Conservation (phyloP, 2,113 vertebrate genomes). For the Cottus gobio region DNA sequence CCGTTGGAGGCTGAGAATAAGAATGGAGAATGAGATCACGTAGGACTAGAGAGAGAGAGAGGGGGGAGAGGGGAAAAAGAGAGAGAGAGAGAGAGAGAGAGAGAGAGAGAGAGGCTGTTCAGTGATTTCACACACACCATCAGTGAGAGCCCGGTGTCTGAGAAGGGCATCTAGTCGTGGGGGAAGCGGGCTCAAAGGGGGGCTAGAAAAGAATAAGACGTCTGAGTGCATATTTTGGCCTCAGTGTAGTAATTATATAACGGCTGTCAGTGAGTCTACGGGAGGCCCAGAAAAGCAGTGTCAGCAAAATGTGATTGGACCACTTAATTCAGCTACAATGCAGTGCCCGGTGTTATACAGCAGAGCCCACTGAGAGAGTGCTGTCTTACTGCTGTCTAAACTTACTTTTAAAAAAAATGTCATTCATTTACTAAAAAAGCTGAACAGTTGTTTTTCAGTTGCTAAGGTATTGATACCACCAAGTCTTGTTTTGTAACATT, state of each 20-base stretch:
- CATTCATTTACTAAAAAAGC: neutral
- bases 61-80: neutral
- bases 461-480: neutral
- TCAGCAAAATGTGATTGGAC: slow-evolving; percentile 39
- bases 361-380: neutral
- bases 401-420: neutral
- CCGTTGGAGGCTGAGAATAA: slow-evolving; percentile 44
- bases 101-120: neutral
- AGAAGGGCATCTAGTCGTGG: no score
- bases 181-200: no score
- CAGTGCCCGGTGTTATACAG: neutral
- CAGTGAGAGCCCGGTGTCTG: slow-evolving; percentile 6
- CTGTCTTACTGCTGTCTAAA: neutral
- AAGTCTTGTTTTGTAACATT: neutral
- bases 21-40: neutral
- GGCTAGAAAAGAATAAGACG: neutral
- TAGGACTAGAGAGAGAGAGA: slow-evolving; percentile 1
- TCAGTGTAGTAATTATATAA: slow-evolving; percentile 63
- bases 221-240: slow-evolving; percentile 12
- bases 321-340: slow-evolving; percentile 30
- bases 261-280: slow-evolving; percentile 56
- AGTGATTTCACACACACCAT: no score
- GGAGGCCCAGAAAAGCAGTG: slow-evolving; percentile 32
- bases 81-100: neutral
- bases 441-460: neutral